Base-by-base conservation (phyloP, 30 jellyfish, hydroid and myxozoan genomes). In the Turritopsis dohrnii region DNA sequence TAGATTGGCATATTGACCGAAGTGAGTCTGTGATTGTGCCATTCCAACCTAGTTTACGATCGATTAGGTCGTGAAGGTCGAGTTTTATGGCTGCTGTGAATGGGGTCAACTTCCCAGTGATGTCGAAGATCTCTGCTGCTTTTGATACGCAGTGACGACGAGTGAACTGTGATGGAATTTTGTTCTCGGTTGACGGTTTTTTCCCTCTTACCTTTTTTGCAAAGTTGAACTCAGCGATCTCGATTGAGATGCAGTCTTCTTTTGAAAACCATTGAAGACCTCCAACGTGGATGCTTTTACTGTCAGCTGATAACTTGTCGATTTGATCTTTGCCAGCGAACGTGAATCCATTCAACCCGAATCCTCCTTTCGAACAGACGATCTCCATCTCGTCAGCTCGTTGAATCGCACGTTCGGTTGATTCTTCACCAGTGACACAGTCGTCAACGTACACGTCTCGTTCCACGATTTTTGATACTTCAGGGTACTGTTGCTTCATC, bases 11-110 rank as follows among this genome's bases (percentile, higher is more conserved):
- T 72, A 72, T 25, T 25, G 81, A 25, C 28, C 81, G 24, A 16
- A 72, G 28, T 16, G 18, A 16, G 52, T 25, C 81, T 72, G 41
- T 18, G 17, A 72, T 18, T 18, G 28, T 72, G 81, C 28, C 81
- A 24, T 72, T 28, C 81, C 81, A 72, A 23, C 23, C 28, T 18
- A 72, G 81, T 72, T 23, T 18, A 16, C 52, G 18, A 16, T 16
- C 23, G 18, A 72, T 72, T 19, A 72, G 18, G 16, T 72, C 24
- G 41, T n/a, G 81, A 18, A 72, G 23, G 41, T 72, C 83, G 8
- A 74, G 30, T 29, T 74, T 74, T 72, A 74, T 74, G 13, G 53
- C 83, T 74, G 83, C 83, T 5, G 83, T 74, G 54, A 74, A 3
- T 74, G 83, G 83, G 8, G 83, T 74, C 8, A 22, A 20, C 31